Evolutionary conservation across 1,140 invertebrate genomes (phyloP), one percentile per base, ranked within the genome.

Genomic region (Macrotrachela quadricornifera): DNA sequence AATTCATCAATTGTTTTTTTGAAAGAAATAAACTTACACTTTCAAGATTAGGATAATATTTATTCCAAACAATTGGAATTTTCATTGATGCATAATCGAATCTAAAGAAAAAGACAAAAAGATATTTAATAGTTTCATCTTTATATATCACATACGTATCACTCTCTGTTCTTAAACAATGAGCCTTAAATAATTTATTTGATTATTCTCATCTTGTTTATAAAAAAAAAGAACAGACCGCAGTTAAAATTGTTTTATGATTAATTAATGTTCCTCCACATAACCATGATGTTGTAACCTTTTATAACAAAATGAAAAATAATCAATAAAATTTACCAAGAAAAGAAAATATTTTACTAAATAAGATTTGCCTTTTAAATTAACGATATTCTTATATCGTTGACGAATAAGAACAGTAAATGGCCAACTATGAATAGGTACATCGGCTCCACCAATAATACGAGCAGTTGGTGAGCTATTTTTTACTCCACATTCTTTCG

Each of bases 221-320:
- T 37, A 40, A 44, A 6, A 40, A 44, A 14, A 53, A 42, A 36
- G 44, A 47, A 14, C 46, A 37, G 13, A 44, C 51, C 21, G 51
- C 51, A 30, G 51, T 53, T 36, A 53, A 16, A n/a, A 53, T 40
- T 11, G 45, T 48, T 43, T 30, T 17, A 6, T 40, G 51, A 48
- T 53, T 53, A 2, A 53, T 14, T 14, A 53, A 46, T 3, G 51
- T 53, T 14, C 44, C 51, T 15, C 51, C 51, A 38, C 51, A 53
- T 3, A 18, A 21, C 51, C 51, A 53, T 17, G 41, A 2, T 30
- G 21, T 2, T 30, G 21, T 4, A 30, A 30, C 8, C 21, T 30
- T 30, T 4, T 30, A 30, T 30, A 30, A 30, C 21, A 30, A 8
- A 30, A 30, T 2, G 8, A 30, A 30, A 30, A 30, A 30, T 30